phyloP scores from a whole-genome alignment of 2,888 invertebrate species.

The Drosophila mettleri region DNA sequence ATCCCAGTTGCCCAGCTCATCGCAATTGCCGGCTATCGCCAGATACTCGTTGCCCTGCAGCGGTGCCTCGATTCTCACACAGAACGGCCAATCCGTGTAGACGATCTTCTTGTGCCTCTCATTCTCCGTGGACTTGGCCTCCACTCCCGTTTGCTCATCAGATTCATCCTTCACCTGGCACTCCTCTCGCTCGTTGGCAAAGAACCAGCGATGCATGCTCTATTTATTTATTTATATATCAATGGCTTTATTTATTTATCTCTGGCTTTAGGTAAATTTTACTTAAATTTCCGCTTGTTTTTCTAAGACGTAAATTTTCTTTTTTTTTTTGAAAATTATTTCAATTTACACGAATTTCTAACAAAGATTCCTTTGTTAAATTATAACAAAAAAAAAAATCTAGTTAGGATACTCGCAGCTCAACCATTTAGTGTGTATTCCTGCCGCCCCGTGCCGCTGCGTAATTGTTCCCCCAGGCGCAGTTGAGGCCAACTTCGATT shows the following conservation, averaged over 20 bases:
- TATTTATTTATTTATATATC: neutral
- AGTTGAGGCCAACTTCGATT: slow-evolving; percentile 23
- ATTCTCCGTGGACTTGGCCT: slow-evolving; percentile 22
- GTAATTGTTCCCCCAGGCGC: slow-evolving; percentile 26
- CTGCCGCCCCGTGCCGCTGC: neutral
- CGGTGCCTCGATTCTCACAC: slow-evolving; percentile 84
- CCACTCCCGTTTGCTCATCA: accelerated
- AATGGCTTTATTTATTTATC: neutral
- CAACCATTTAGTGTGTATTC: slow-evolving; percentile 18
- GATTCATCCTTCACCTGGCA: slow-evolving; percentile 26
- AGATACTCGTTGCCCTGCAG: slow-evolving; percentile 88
- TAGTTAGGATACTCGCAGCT: neutral
- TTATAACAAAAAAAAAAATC: neutral
- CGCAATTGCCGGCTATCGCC: slow-evolving; percentile 89
- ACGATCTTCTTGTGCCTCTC: slow-evolving; percentile 35
- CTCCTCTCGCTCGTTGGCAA: slow-evolving; percentile 86
- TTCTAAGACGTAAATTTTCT: slow-evolving; percentile 27
- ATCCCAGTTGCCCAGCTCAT: slow-evolving; percentile 90
- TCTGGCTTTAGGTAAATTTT: neutral
- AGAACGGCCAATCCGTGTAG: slow-evolving; percentile 85
- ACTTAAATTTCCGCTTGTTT: neutral
- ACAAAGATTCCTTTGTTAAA: neutral
- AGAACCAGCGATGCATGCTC: slow-evolving; percentile 89
- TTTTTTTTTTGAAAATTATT: slow-evolving; percentile 4
- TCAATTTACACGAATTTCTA: slow-evolving; percentile 1